Evolutionary conservation across 2,113 vertebrate species (phyloP), one percentile per base, ranked within the genome.

Genomic region (Oenanthe melanoleuca): DNA sequence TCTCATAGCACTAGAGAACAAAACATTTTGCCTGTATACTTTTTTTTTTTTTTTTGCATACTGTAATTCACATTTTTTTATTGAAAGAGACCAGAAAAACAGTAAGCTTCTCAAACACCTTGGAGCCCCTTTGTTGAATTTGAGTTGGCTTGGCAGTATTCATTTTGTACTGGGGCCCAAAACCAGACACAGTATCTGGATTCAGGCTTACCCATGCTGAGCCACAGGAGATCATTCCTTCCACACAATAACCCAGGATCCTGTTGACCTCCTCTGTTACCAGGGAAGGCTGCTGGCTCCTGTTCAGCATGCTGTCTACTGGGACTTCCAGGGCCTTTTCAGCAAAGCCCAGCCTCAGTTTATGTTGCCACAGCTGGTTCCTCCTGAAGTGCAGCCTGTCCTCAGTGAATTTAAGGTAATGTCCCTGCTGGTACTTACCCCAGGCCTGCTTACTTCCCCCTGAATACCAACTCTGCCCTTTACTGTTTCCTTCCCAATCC

Each of bases 221-320:
- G 22, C 9, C 66, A 74, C 28, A 26, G 37, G 34, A 67, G n/a
- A 11, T 8, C 47, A 67, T 61, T 42, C 65, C 61, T 56, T 78
- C n/a, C 31, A 60, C 45, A 61, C 20, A 20, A 20, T 9, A 28
- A 56, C n/a, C 45, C 37, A 22, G 25, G 25, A 56, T 69, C 34
- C 45, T 45, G 49, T 10, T 0, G 0, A 8, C 8, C 25, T 45
- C 22, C 12, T 33, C 23, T 2, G 1, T 8, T 56, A 29, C 5
- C 50, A 65, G 40, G 42, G 8, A 40, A 69, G 49, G 26, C 42
- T 0, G 0, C 50, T 37, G 38, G 55, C 8, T 78, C 12, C 74
- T 70, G 34, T 34, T 38, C 56, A 80, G 45, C 47, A 17, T 2
- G 1, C 49, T 73, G 65, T 24, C 57, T 56, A 16, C 44, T 60